Percentiles rank a stretch among this genome's conserved stretches.
phyloP scores from a whole-genome alignment of 2,888 invertebrate genomes.

The Rosalia funebris region DNA sequence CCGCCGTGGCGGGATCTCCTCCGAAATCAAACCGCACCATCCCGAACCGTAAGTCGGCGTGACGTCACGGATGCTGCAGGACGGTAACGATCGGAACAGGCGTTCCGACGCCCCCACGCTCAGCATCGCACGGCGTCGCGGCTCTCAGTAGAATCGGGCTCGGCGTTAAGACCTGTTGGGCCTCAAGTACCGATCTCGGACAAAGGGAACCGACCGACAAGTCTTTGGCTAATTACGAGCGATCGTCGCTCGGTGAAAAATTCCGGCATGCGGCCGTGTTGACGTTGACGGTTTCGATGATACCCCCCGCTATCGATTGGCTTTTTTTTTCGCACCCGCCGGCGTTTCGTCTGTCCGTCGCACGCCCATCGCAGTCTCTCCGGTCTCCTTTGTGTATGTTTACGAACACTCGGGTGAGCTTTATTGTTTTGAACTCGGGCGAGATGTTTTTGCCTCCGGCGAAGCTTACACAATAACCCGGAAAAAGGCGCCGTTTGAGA shows the following conservation, averaged over 20 bases:
- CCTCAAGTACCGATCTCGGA: slow-evolving; percentile 2
- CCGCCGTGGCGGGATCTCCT: too few species aligned
- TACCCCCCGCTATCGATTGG: neutral
- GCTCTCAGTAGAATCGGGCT: slow-evolving; percentile 52
- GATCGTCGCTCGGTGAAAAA: neutral
- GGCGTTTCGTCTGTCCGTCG: neutral
- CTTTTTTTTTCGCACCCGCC: neutral
- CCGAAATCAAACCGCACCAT: too few species aligned
- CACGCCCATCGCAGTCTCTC: neutral
- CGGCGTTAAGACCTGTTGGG: slow-evolving; percentile 57
- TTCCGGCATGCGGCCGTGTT: neutral
- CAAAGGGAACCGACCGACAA: slow-evolving; percentile 13
- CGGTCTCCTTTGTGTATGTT: slow-evolving; percentile 1
- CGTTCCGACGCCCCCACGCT: slow-evolving; percentile 18
- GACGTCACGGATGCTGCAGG: slow-evolving; percentile 28
- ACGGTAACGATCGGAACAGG: slow-evolving; percentile 23
- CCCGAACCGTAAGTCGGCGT: neutral
- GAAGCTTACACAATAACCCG: too few species aligned
- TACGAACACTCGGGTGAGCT: neutral
- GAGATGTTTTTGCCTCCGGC: neutral
- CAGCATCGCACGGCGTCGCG: slow-evolving; percentile 38
- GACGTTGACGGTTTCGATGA: neutral
- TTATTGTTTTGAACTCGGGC: neutral
- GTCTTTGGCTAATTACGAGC: neutral
- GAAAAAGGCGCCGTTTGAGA: too few species aligned